Conservation (phyloP, 2,113 vertebrate genomes). For the Tursiops truncatus region DNA sequence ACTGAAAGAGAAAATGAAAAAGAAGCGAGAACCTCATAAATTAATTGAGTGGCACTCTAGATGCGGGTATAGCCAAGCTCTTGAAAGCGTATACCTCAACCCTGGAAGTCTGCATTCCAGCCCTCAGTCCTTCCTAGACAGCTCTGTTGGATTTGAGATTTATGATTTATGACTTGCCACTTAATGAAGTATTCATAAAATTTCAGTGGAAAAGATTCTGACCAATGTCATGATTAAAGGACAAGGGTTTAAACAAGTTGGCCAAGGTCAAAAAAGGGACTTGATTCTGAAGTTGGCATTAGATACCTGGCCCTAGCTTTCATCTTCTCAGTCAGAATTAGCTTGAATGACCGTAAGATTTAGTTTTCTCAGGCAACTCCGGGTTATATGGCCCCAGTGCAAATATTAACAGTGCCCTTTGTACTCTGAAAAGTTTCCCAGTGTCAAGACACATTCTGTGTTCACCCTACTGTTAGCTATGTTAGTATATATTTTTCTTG, state of each 20-base stretch:
- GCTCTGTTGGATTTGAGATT: slow-evolving; percentile 33
- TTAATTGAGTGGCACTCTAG: slow-evolving; percentile 53
- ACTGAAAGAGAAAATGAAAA: slow-evolving; percentile 62
- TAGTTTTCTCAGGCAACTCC: slow-evolving; percentile 11
- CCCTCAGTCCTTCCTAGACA: slow-evolving; percentile 8
- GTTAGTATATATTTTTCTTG: neutral
- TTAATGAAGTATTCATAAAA: slow-evolving; percentile 32
- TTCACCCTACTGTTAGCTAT: neutral
- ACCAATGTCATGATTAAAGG: slow-evolving; percentile 46
- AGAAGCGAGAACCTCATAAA: slow-evolving; percentile 55
- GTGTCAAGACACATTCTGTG: slow-evolving; percentile 5
- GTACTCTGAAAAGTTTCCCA: neutral
- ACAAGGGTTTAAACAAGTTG: slow-evolving; percentile 28
- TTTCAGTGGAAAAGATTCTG: slow-evolving; percentile 45
- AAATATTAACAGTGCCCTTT: neutral
- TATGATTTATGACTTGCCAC: slow-evolving; percentile 50
- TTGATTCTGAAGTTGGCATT: slow-evolving; percentile 5
- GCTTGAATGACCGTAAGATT: neutral
- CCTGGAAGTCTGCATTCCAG: slow-evolving; percentile 34
- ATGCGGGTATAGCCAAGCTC: neutral
- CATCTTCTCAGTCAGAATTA: slow-evolving; percentile 7
- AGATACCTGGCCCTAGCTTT: neutral
- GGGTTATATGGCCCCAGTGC: neutral
- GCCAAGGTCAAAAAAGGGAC: slow-evolving; percentile 36
- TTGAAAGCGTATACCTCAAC: slow-evolving; percentile 42